These are phyloP conservation scores for Steinernema carpocapsae DNA, from an alignment of 2,888 invertebrate species.

Conservation along the genomic window DNA sequence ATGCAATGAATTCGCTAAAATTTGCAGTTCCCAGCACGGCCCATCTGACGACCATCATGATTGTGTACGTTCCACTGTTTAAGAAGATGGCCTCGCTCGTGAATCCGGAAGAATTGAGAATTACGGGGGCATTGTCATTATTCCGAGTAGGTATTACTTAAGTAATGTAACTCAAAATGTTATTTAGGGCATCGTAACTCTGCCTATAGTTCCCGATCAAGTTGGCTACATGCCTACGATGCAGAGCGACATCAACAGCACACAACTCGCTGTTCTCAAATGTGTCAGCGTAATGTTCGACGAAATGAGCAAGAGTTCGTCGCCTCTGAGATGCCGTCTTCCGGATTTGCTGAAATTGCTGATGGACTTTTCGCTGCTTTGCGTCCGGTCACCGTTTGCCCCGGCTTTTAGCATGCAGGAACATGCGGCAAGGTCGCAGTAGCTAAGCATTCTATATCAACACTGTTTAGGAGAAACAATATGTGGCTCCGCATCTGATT, in stretches of 20 bases:
- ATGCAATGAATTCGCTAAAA: no score
- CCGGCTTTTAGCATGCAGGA: background rate
- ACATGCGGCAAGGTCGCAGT: background rate
- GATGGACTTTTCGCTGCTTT: constrained; percentile 69
- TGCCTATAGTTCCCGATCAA: constrained; percentile 82
- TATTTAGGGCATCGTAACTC: constrained; percentile 79
- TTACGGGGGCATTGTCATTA: constrained; percentile 48
- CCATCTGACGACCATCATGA: constrained; percentile 89
- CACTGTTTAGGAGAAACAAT: constrained; percentile 17
- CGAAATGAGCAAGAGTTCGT: constrained; percentile 36
- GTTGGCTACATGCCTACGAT: constrained; percentile 74
- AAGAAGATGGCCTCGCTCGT: constrained; percentile 49
- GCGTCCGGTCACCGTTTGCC: constrained; percentile 48
- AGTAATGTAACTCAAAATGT: constrained; percentile 70
- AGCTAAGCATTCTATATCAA: constrained; percentile 14
- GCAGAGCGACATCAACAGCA: background rate
- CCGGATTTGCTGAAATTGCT: constrained; percentile 71
- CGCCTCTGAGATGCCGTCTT: constrained; percentile 57
- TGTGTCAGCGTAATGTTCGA: constrained; percentile 12
- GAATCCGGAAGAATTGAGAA: constrained; percentile 48
- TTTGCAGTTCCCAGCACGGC: constrained; percentile 82
- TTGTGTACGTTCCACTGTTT: constrained; percentile 93
- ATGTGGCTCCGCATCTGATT: constrained; percentile 75
- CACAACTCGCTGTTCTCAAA: constrained; percentile 7
- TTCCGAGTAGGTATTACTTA: constrained; percentile 43